Percentiles rank a stretch among this genome's conserved stretches.
These are phyloP conservation scores for Oscheius sp. DNA, from an alignment of 2,888 invertebrate species.

Conservation along the genomic window DNA sequence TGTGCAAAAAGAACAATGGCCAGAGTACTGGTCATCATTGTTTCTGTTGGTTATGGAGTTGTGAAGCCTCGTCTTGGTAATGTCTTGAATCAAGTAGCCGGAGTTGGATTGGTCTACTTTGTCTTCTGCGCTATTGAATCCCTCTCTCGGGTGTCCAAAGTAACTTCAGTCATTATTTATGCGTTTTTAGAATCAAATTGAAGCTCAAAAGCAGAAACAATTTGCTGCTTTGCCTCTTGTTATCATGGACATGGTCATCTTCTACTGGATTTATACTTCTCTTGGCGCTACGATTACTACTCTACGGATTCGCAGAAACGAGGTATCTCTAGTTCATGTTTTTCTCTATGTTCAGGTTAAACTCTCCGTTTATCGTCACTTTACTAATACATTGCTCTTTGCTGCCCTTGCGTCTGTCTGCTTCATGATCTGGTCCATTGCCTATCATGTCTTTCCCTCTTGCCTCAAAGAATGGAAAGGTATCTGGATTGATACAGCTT, in stretches of 20 bases:
- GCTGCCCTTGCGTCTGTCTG: conserved; percentile 85
- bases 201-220: conserved; percentile 78
- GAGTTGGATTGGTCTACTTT: conserved; percentile 85
- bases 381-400: conserved; percentile 91
- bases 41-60: conserved; percentile 92
- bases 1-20: conserved; percentile 89
- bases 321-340: conserved; percentile 74
- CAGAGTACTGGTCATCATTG: conserved; percentile 90
- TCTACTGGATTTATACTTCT: conserved; percentile 79
- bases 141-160: conserved; percentile 75
- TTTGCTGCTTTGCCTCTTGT: conserved; percentile 87
- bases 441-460: conserved; percentile 79
- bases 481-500: conserved; percentile 89
- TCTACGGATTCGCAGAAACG: conserved; percentile 85
- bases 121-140: conserved; percentile 85
- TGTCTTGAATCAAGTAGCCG: conserved; percentile 84
- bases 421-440: conserved; percentile 92
- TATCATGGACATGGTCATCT: conserved; percentile 82
- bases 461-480: conserved; percentile 90
- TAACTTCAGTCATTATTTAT: conserved; percentile 80
- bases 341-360: conserved; percentile 74
- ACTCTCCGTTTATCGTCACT: conserved; percentile 87
- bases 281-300: conserved; percentile 89
- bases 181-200: conserved; percentile 68
- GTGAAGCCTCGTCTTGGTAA: conserved; percentile 91